Evolutionary conservation across 2,113 vertebrate species (phyloP).

Genomic region (Coptodon rendalli): DNA sequence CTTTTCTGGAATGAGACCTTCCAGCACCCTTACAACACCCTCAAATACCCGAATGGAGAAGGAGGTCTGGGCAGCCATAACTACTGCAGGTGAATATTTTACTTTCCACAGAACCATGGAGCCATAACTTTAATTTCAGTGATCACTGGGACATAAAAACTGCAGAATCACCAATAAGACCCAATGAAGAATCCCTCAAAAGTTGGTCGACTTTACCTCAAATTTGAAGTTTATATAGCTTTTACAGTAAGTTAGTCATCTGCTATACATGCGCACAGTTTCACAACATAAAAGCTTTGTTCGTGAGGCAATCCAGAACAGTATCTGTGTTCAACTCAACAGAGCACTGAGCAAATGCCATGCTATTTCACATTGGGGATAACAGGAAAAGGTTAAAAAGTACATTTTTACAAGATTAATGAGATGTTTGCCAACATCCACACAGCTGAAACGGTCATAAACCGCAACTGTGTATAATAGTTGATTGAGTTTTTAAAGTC

Average conservation of each 20-base stretch:
- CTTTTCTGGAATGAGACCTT: constrained; percentile 98
- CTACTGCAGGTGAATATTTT: constrained; percentile 83
- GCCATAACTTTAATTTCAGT: not conserved
- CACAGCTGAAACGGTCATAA: not conserved
- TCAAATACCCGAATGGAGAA: constrained; percentile 93
- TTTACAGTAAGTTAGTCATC: not conserved
- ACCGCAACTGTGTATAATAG: no score
- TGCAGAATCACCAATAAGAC: not conserved
- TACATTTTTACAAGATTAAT: not conserved
- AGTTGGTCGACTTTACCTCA: not conserved
- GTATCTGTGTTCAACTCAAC: not conserved
- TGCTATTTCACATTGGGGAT: not conserved
- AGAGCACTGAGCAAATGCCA: not conserved
- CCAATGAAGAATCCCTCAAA: not conserved
- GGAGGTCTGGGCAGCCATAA: constrained; percentile 92
- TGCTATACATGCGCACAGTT: not conserved
- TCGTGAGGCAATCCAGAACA: not conserved
- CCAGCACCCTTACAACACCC: constrained; percentile 93
- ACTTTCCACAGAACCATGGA: not conserved
- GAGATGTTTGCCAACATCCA: not conserved
- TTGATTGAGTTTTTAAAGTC: not conserved
- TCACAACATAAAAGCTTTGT: not conserved
- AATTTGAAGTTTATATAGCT: not conserved
- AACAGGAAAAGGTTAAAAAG: not conserved
- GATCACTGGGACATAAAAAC: not conserved